These are phyloP conservation scores for Lymantria monacha DNA, from an alignment of 2,888 invertebrate genomes.

Conservation along the genomic window DNA sequence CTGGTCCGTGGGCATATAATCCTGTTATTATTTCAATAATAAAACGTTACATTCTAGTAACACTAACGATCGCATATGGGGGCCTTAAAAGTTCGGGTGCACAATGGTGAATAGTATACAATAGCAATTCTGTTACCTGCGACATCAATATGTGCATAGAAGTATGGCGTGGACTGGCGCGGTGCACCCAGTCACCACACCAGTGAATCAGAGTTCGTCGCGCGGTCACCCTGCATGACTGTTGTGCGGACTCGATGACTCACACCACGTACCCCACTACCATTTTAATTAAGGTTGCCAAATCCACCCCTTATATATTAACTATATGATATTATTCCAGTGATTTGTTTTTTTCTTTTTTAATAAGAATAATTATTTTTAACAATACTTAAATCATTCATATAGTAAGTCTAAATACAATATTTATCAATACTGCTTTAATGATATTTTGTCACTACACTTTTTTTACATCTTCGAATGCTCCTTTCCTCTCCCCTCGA, in stretches of 20 bases:
- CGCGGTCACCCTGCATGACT: constrained; percentile 51
- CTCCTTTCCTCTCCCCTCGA: no score
- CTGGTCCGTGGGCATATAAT: constrained; percentile 43
- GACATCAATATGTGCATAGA: constrained; percentile 77
- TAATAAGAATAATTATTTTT: no score
- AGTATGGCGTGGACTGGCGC: constrained; percentile 46
- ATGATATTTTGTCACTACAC: no score
- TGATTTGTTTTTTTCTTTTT: background rate
- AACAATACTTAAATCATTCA: no score
- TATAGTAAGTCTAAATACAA: no score
- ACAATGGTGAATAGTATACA: constrained; percentile 77
- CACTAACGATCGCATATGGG: constrained; percentile 70
- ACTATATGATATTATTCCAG: background rate
- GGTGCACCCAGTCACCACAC: constrained; percentile 54
- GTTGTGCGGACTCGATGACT: constrained; percentile 28
- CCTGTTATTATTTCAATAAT: constrained; percentile 65
- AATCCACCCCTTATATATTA: background rate
- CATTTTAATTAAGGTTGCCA: constrained; percentile 12
- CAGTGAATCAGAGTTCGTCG: constrained; percentile 41
- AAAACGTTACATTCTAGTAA: constrained; percentile 51
- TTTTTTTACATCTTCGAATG: no score
- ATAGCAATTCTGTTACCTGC: constrained; percentile 76
- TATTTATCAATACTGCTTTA: no score
- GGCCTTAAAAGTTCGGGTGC: constrained; percentile 70
- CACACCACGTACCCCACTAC: constrained; percentile 18